phyloP scores from a whole-genome alignment of 2,797 vertebrate species.

The Manis javanica region DNA sequence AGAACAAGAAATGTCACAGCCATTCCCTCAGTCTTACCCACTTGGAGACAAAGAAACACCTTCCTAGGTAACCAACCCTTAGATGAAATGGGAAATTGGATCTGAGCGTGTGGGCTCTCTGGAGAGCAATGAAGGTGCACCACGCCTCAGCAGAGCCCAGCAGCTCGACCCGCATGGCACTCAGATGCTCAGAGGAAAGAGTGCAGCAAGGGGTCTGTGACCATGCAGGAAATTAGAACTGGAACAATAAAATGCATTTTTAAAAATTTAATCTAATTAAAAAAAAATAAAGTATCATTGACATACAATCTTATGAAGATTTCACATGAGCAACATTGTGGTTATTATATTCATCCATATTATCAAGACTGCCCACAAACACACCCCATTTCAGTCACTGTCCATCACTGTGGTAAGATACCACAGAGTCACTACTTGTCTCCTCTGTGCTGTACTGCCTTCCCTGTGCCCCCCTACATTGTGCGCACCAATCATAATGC shows the following conservation, averaged over 20 bases:
- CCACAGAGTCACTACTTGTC: no score
- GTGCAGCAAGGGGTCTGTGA: accelerated
- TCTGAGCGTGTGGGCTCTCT: accelerated
- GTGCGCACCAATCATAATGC: no score
- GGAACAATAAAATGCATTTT: neutral
- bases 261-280: neutral
- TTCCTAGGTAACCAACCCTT: neutral
- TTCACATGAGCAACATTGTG: no score
- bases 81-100: neutral
- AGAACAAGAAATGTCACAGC: neutral
- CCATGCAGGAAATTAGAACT: neutral
- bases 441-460: no score
- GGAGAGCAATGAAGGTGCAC: neutral
- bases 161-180: accelerated
- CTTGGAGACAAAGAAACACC: neutral
- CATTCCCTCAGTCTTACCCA: neutral
- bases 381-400: no score
- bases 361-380: no score
- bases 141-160: neutral
- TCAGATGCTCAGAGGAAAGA: neutral
- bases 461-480: no score
- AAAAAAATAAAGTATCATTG: no score
- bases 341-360: no score
- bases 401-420: no score
- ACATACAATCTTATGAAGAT: no score